phyloP scores from a whole-genome alignment of 2,888 invertebrate genomes.

The Drosophila crucigera region DNA sequence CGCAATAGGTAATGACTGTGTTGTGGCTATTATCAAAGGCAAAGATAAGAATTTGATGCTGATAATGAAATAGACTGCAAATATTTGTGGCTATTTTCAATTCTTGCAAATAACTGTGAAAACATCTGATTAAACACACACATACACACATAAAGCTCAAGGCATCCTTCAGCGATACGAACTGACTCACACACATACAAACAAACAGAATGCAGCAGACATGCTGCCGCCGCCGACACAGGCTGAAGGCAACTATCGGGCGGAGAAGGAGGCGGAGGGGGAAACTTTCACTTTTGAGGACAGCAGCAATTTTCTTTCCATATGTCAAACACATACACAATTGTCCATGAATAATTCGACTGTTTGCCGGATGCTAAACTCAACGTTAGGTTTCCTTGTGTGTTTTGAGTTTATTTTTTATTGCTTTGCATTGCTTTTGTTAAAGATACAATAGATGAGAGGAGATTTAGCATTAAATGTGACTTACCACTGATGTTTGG shows the following conservation, averaged over 20 bases:
- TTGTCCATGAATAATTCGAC: slow-evolving; percentile 24
- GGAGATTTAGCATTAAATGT: slow-evolving; percentile 13
- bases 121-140: slow-evolving; percentile 35
- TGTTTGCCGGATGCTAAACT: not conserved
- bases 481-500: slow-evolving; percentile 89
- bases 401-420: slow-evolving; percentile 11
- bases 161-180: slow-evolving; percentile 37
- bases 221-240: slow-evolving; percentile 42
- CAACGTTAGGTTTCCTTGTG: not conserved
- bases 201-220: slow-evolving; percentile 23
- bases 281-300: slow-evolving; percentile 68
- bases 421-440: slow-evolving; percentile 20
- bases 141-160: not conserved
- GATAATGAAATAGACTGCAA: slow-evolving; percentile 31
- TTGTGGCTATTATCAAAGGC: slow-evolving; percentile 27
- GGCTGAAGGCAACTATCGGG: slow-evolving; percentile 30
- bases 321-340: slow-evolving; percentile 37
- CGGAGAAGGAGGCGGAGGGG: not conserved
- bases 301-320: slow-evolving; percentile 26
- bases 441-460: slow-evolving; percentile 9
- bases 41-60: slow-evolving; percentile 48
- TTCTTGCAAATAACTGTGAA: slow-evolving; percentile 4
- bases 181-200: slow-evolving; percentile 26
- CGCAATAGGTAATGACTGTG: slow-evolving; percentile 26
- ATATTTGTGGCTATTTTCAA: slow-evolving; percentile 4